Evolutionary conservation across 2,113 vertebrate species (phyloP), one percentile per base, ranked within the genome.

Genomic region (Aphelocoma coerulescens): DNA sequence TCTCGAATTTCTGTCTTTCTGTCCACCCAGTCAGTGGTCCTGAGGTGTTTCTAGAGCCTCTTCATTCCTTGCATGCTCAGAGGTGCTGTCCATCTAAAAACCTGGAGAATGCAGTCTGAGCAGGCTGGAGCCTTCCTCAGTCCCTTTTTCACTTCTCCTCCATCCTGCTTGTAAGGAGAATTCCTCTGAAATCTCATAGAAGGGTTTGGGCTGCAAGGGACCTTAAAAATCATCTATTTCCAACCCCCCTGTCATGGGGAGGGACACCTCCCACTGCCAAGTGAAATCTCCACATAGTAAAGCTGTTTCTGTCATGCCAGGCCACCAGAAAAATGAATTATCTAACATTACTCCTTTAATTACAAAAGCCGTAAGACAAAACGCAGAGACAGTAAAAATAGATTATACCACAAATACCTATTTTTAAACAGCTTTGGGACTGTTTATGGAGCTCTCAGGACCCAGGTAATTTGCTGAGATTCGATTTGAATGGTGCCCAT

Each of bases 311-410:
- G 77, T 86, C 62, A 48, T 48, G 44, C 59, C 93, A 95, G 62
- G 69, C 85, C 91, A 88, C 48, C 37, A 88, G 83, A 44, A 94
- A 43, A 85, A 97, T 74, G 43, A 39, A 95, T 84, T 94, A 77
- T 75, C 96, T 81, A 95, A 54, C 95, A 97, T 91, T 93, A 87
- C 85, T 94, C 71, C 86, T 96, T 97, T 97, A 97, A 98, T 98
- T 97, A 97, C 35, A 89, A 97, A 96, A 98, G 93, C 81, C 62
- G 68, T 94, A 95, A 97, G 93, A 91, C 88, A 92, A 95, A 97
- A 88, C 55, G 77, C 65, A 95, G 52, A 82, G 63, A 88, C 48
- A 92, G 77, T 96, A 95, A 96, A 97, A 97, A 93, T 23, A 96
- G 91, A 97, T 96, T 91, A 96, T 52, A 33, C 46, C 88, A 96